These are phyloP conservation scores for Perodicticus potto DNA, from an alignment of 2,797 vertebrate genomes.

Conservation along the genomic window DNA sequence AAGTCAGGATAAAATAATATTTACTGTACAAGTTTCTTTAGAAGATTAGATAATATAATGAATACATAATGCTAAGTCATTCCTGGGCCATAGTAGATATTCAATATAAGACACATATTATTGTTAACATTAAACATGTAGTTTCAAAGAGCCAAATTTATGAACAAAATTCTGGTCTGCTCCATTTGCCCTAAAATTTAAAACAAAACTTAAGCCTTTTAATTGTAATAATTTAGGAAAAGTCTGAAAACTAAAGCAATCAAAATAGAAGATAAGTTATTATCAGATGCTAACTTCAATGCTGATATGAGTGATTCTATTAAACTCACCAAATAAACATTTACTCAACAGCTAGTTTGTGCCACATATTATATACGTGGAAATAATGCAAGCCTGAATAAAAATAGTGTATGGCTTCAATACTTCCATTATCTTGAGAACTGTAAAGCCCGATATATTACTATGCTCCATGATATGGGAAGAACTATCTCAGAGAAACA, in stretches of 20 bases:
- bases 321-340: background rate
- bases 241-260: background rate
- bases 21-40: background rate
- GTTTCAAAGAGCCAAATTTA: background rate
- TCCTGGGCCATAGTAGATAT: background rate
- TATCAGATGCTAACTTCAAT: background rate
- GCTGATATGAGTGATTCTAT: background rate
- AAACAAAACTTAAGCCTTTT: background rate
- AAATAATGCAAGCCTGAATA: background rate
- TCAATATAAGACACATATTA: background rate
- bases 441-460: background rate
- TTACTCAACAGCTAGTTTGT: background rate
- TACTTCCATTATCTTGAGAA: background rate
- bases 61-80: background rate
- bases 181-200: background rate
- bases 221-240: background rate
- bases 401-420: background rate
- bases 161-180: background rate
- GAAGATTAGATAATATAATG: background rate
- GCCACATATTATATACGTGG: background rate
- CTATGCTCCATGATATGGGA: too few species aligned
- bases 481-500: background rate
- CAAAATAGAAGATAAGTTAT: background rate
- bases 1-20: background rate
- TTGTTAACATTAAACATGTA: background rate